A percentile compares a stretch with the other conserved stretches of the same genome.
These are phyloP conservation scores for Ellobium chinense DNA, from an alignment of 2,888 invertebrate species.

Conservation along the genomic window DNA sequence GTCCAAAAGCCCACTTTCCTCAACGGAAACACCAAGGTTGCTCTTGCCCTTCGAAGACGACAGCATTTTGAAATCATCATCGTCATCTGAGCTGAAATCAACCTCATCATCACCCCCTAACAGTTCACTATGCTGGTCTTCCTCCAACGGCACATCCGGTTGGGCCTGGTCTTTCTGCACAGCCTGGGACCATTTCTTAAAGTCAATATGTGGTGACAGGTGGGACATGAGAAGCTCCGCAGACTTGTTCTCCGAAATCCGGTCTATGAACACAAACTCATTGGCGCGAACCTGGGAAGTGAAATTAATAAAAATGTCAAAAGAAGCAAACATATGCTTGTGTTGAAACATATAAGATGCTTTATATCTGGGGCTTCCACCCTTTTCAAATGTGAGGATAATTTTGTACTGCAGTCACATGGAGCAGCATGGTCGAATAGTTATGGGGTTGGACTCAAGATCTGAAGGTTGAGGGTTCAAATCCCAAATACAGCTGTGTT, in stretches of 20 bases:
- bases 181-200: background rate
- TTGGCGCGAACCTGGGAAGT: slow-evolving; percentile 25
- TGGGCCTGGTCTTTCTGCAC: background rate
- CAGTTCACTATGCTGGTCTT: background rate
- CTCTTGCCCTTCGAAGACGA: background rate
- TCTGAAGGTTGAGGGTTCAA: no score
- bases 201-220: background rate
- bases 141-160: background rate
- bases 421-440: no score
- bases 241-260: background rate
- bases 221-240: background rate
- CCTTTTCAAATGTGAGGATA: no score
- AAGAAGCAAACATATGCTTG: background rate
- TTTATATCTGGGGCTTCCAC: no score
- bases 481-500: no score
- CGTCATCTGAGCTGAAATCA: background rate
- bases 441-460: no score
- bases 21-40: background rate
- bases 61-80: background rate
- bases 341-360: background rate
- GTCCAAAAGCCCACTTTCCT: background rate
- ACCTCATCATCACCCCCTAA: background rate
- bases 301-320: background rate
- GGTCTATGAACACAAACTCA: slow-evolving; percentile 18
- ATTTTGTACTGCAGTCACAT: no score